These are phyloP conservation scores for Pogonocichla stellata DNA, from an alignment of 2,113 vertebrate species.

Conservation along the genomic window DNA sequence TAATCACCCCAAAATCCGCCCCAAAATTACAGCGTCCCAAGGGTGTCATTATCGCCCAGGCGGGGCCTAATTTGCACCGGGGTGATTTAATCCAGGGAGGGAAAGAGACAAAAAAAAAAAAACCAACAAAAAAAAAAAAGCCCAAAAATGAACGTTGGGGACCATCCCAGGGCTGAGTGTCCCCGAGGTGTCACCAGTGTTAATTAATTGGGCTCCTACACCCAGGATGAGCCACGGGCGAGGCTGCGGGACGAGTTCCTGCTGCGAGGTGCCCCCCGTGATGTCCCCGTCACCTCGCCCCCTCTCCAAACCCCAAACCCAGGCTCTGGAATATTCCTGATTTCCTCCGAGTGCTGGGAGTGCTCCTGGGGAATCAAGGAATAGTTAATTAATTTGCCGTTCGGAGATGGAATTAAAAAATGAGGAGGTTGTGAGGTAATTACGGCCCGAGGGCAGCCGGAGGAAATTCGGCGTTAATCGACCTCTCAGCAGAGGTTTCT, in stretches of 20 bases:
- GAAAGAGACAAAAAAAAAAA: no score
- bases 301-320: not conserved
- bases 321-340: not conserved
- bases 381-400: not conserved
- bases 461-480: not conserved
- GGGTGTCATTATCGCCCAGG: constrained; percentile 46
- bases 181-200: not conserved
- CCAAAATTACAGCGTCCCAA: constrained; percentile 47
- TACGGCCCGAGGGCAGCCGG: not conserved
- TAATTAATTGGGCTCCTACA: constrained; percentile 50
- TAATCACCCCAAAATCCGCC: not conserved
- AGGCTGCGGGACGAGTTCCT: constrained; percentile 4
- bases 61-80: not conserved
- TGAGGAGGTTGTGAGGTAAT: not conserved
- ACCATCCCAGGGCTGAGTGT: not conserved
- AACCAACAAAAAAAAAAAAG: not conserved
- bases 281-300: not conserved
- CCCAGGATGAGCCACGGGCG: not conserved
- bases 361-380: not conserved
- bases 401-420: not conserved
- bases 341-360: not conserved
- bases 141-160: constrained; percentile 13
- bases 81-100: constrained; percentile 6
- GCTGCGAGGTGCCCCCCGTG: not conserved
- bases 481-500: not conserved